Conservation (phyloP, 2,797 vertebrate species). For the Amniataba percoides region DNA sequence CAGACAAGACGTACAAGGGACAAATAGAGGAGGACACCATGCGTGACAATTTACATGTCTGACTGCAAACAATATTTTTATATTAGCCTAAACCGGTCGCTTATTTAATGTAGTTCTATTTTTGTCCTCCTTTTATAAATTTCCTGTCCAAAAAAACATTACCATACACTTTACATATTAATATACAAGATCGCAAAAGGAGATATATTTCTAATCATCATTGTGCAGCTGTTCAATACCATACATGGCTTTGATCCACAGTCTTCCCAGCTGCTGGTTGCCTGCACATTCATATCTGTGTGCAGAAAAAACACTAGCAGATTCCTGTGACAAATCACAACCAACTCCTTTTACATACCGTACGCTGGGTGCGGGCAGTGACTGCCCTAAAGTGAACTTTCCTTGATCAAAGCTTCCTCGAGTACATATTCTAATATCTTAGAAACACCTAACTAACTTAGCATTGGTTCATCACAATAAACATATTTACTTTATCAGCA, state of each 20-base stretch:
- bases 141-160: neutral
- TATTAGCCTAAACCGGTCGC: too few species aligned
- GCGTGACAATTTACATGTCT: neutral
- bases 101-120: too few species aligned
- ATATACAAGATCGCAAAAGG: neutral
- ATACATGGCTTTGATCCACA: constrained; percentile 22
- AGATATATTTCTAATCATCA: neutral
- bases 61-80: neutral
- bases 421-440: neutral
- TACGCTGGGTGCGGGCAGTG: constrained; percentile 53
- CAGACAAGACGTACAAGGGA: constrained; percentile 12
- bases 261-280: constrained; percentile 16
- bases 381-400: constrained; percentile 42
- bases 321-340: constrained; percentile 74
- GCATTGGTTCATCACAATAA: too few species aligned
- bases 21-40: neutral
- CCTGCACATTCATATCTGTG: constrained; percentile 43
- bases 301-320: constrained; percentile 50
- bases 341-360: constrained; percentile 60
- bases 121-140: neutral
- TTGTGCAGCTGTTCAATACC: constrained; percentile 3
- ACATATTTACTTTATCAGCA: neutral
- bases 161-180: neutral
- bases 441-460: too few species aligned
- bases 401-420: neutral